phyloP scores from a whole-genome alignment of 1,140 invertebrate genomes.

The Drosophila aff. region DNA sequence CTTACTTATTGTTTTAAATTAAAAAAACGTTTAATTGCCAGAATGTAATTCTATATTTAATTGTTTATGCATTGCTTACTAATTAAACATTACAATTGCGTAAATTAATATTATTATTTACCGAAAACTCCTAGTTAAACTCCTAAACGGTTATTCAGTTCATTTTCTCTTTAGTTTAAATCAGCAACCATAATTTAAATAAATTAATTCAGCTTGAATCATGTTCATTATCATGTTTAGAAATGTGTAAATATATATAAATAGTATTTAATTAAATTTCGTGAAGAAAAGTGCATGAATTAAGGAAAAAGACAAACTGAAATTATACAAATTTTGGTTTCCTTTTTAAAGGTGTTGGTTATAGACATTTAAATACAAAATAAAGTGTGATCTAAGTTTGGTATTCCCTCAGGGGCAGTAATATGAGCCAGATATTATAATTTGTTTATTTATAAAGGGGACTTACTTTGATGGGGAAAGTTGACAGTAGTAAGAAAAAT shows the following conservation, averaged over 20 bases:
- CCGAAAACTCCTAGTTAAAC: not conserved
- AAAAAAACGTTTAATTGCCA: not conserved
- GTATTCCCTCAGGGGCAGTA: not conserved
- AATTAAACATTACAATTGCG: not conserved
- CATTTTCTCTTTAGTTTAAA: not conserved
- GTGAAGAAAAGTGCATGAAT: not conserved
- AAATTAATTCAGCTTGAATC: not conserved
- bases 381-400: not conserved
- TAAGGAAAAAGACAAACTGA: not conserved
- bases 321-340: not conserved
- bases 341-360: slow-evolving; percentile 9
- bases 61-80: not conserved
- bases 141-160: not conserved
- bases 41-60: not conserved
- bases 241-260: slow-evolving; percentile 5
- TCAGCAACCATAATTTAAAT: not conserved
- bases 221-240: not conserved
- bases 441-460: not conserved
- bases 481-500: not conserved
- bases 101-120: not conserved
- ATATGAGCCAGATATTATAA: not conserved
- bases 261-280: not conserved
- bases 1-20: too few relatives aligned
- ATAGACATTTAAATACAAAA: not conserved
- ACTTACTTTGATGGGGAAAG: not conserved